Evolutionary conservation across 1,140 invertebrate genomes (phyloP), one percentile per base, ranked within the genome.

Genomic region (Drosophila sechellia): DNA sequence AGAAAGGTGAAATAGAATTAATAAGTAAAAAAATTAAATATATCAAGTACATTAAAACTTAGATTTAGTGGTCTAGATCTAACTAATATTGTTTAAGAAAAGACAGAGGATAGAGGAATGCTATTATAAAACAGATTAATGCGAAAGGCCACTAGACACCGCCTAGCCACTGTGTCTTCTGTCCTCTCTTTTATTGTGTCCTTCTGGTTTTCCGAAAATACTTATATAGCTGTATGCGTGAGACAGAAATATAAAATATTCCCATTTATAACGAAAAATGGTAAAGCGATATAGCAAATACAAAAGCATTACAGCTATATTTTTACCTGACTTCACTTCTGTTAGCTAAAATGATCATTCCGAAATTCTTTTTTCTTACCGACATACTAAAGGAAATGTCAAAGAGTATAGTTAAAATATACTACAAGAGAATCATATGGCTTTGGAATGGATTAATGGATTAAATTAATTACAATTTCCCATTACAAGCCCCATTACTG

Each of bases 1-100:
- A 86, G 84, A 86, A 87, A 86, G 83, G 83, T 86, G 83, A 86
- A 86, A 86, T 86, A 86, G 83, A 72, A 69, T 79, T 73, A 45
- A 83, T 86, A 86, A 86, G 83, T 81, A 81, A 79, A 83, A 35
- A 72, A 86, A 74, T 69, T 57, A 56, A 84, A 50, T 60, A 76
- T 75, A 76, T 75, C 57, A 78, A 76, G 52, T 55, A 57, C 37
- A 84, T 79, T 64, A 71, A 71, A 65, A 78, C 35, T 40, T 81
- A 87, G 71, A 65, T 59, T 49, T 87, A 86, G 79, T 46, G 45
- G 63, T 58, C 37, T 75, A 78, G 56, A 46, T 71, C 45, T 72
- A 79, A 77, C 8, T 46, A 17, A 37, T 57, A 71, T 4, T n/a
- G 10, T 12, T 43, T 70, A 59, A 85, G 52, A 49, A 55, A 46